These are phyloP conservation scores for Wasmannia auropunctata DNA, from an alignment of 1,140 invertebrate species.

Conservation along the genomic window DNA sequence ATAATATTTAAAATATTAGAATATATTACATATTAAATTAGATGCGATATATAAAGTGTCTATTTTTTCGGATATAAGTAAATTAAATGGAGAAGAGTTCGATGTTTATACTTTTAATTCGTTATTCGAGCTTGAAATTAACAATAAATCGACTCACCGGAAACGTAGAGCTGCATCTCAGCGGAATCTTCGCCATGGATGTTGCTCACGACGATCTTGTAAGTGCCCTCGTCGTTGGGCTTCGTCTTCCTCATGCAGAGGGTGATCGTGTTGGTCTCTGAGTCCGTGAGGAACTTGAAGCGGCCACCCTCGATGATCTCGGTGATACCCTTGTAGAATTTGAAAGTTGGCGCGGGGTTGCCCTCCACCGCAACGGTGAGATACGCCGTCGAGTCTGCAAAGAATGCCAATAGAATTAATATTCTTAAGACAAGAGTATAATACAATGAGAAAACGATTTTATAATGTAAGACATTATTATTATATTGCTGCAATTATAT, in stretches of 20 bases:
- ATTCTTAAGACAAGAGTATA: background rate
- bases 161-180: conserved; percentile 98
- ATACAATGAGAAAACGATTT: background rate
- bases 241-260: conserved; percentile 98
- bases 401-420: background rate
- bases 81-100: background rate
- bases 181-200: conserved; percentile 97
- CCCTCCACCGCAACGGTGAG: conserved; percentile 95
- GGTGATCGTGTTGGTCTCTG: conserved; percentile 94
- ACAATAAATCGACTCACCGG: conserved; percentile 88
- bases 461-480: background rate
- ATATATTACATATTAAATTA: background rate
- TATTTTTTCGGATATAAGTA: background rate
- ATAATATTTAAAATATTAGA: background rate
- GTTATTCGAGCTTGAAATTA: background rate
- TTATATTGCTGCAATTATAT: background rate
- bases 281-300: conserved; percentile 96
- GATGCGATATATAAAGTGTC: background rate
- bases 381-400: conserved; percentile 94
- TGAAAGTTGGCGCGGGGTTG: conserved; percentile 96
- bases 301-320: conserved; percentile 97
- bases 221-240: conserved; percentile 98
- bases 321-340: conserved; percentile 96
- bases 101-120: background rate
- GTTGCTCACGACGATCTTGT: conserved; percentile 96